Conservation (phyloP, 2,113 vertebrate genomes). For the Neomonachus schauinslandi region DNA sequence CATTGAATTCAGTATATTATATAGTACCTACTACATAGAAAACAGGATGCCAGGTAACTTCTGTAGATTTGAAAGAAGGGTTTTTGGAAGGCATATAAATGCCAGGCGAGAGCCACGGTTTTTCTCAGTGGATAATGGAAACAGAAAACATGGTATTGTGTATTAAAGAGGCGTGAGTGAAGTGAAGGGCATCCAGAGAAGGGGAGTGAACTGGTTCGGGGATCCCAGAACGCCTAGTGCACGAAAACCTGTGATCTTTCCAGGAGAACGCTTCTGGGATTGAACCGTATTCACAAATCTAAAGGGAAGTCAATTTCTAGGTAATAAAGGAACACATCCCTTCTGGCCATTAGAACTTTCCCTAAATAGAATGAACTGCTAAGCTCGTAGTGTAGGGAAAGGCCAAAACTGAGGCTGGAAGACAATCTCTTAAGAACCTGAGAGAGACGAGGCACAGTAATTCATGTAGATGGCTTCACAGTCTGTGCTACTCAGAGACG, state of each 20-base stretch:
- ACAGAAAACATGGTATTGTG: not conserved
- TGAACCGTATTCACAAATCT: not conserved
- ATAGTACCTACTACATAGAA: not conserved
- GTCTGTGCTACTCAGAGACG: not conserved
- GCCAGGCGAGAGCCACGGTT: not conserved
- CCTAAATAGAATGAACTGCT: not conserved
- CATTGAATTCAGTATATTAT: not conserved
- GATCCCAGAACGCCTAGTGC: not conserved
- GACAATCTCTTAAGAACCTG: not conserved
- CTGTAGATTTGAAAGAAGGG: not conserved
- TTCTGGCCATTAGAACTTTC: not conserved
- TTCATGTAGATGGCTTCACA: not conserved
- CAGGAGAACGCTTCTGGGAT: not conserved
- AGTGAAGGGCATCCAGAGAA: not conserved
- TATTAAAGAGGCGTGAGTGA: not conserved
- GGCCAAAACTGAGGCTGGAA: not conserved
- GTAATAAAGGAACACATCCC: not conserved
- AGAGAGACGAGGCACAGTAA: not conserved
- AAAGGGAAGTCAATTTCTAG: not conserved
- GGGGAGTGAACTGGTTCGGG: not conserved
- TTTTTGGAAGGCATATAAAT: not conserved
- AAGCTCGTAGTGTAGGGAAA: not conserved
- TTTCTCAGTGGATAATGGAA: not conserved
- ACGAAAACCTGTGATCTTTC: not conserved
- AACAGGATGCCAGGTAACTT: not conserved